Base-by-base conservation (phyloP, 2,888 invertebrate genomes). In the Parnassius glacialis region DNA sequence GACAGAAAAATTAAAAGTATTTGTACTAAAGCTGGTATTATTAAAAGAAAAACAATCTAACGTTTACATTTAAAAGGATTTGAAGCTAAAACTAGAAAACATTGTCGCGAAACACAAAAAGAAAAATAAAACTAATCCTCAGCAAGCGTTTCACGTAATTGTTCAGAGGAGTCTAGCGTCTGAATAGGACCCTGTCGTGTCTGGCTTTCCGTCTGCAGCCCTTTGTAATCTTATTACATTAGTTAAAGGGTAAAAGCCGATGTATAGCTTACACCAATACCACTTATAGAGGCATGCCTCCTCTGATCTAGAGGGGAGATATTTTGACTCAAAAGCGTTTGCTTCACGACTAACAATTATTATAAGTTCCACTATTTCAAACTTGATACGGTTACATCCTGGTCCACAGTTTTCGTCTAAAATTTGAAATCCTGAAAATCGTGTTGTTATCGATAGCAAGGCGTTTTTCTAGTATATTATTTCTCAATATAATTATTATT, bases 161-260 rank as follows among this genome's bases (percentile, higher is more conserved):
- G 53, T 54, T 34, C 13, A n/a, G 10, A 54, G 13, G 52, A 57
- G 53, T 59, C 58, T 52, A 43, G 51, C 25, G 53, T 65, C 68
- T 53, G 61, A 83, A 75, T 79, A 67, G 83, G 65, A n/a, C 69
- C 74, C 85, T 79, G 81, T 42, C 16, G 43, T 58, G 74, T 75
- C 76, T 79, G 76, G 71, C 72, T 64, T 72, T 69, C 72, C 65
- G 75, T 73, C 77, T 80, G 74, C 78, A 81, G 75, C 86, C 87
- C 86, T 85, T 85, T 86, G 84, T 87, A 87, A 87, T 87, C 85
- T 86, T 85, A 89, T 87, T 86, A 84, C 82, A 83, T 85, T 86
- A 84, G 87, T 84, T 82, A 86, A 84, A 86, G 87, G 87, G 87
- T 86, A 82, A 80, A 84, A 78, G 76, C 77, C 83, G 81, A 83